Percentiles rank a stretch among this genome's conserved stretches.
Evolutionary conservation across 2,888 invertebrate species (phyloP).

Genomic region (Calameuta filiformis): DNA sequence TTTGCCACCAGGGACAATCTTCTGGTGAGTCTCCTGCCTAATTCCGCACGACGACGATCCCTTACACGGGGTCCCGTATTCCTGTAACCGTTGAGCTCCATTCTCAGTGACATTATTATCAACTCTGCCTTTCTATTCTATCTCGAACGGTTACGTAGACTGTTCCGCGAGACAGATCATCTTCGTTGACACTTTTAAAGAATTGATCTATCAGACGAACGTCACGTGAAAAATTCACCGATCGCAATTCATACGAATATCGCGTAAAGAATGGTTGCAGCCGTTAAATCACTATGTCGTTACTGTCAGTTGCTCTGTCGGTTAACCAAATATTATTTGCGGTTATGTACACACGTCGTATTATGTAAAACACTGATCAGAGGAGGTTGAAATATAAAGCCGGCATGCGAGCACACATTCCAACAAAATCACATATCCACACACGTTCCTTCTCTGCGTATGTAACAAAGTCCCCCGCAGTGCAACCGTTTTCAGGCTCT

Average conservation of each 20-base stretch:
- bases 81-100: constrained; percentile 59
- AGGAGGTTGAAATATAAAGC: neutral
- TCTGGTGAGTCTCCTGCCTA: constrained; percentile 72
- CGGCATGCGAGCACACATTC: neutral
- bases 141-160: neutral
- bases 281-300: neutral
- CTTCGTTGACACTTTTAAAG: neutral
- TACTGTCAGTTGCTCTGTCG: neutral
- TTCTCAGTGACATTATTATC: constrained; percentile 39
- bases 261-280: neutral
- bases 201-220: neutral
- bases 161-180: neutral
- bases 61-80: constrained; percentile 55
- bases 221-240: neutral
- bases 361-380: neutral
- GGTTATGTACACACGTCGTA: neutral
- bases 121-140: neutral
- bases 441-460: neutral
- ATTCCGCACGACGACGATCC: constrained; percentile 65
- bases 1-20: constrained; percentile 72
- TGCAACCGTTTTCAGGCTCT: neutral
- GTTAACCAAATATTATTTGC: neutral
- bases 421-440: neutral
- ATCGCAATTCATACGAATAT: neutral
- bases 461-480: neutral